A percentile compares a stretch with the other conserved stretches of the same genome.
Conservation (phyloP, 2,113 vertebrate genomes). For the Calypte anna region DNA sequence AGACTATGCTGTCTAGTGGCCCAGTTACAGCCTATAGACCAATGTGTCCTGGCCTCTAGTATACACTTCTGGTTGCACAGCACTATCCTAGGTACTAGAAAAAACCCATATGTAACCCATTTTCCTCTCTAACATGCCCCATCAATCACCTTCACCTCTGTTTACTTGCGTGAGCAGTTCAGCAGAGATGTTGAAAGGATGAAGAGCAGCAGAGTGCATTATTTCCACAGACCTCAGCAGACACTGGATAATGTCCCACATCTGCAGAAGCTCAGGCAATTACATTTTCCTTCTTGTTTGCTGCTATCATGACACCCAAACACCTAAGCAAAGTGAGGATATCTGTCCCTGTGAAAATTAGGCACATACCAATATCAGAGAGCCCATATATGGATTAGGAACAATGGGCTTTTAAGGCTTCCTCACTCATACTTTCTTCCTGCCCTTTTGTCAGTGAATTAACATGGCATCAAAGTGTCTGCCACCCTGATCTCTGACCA, state of each 20-base stretch:
- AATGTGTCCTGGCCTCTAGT: accelerated
- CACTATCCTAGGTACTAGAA: background rate
- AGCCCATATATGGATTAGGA: background rate
- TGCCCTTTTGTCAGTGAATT: slow-evolving; percentile 6
- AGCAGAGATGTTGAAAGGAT: background rate
- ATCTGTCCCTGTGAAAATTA: background rate
- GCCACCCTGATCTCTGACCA: slow-evolving; percentile 52
- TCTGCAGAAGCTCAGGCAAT: background rate
- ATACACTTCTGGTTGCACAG: background rate
- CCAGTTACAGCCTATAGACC: background rate
- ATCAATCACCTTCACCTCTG: background rate
- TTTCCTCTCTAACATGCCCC: background rate
- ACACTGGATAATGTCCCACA: background rate
- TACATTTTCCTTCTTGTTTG: background rate
- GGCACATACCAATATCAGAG: background rate
- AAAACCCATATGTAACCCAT: background rate
- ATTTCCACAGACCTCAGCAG: slow-evolving; percentile 2
- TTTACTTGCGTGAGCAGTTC: background rate
- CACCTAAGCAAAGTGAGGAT: background rate
- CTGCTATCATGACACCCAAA: background rate
- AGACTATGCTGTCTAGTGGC: accelerated
- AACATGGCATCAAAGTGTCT: background rate
- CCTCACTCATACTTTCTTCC: background rate
- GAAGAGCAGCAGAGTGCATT: background rate
- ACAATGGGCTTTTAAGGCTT: background rate